These are phyloP conservation scores for Phortica okadai DNA, from an alignment of 2,888 invertebrate species.

Conservation along the genomic window DNA sequence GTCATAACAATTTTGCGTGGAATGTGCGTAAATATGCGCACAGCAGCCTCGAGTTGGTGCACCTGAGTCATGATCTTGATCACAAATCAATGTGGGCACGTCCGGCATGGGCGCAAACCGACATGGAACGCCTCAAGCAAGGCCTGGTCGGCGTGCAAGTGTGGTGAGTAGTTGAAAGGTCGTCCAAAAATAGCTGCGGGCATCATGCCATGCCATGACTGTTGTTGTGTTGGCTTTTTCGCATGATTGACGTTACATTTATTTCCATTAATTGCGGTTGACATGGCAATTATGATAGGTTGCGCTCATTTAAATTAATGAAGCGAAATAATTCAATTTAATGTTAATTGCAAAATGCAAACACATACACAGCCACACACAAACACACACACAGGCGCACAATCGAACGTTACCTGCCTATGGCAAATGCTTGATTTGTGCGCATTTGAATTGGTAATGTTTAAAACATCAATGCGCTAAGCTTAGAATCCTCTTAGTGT, in stretches of 20 bases:
- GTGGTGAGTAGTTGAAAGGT: constrained; percentile 78
- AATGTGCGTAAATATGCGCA: constrained; percentile 92
- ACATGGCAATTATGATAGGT: constrained; percentile 5
- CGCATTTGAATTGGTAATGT: too few relatives aligned
- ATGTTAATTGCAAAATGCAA: not conserved
- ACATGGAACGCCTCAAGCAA: constrained; percentile 88
- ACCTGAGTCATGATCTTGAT: constrained; percentile 72
- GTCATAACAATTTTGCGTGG: constrained; percentile 93
- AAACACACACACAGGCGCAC: too few relatives aligned
- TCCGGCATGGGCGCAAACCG: constrained; percentile 94
- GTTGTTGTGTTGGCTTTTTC: too few relatives aligned
- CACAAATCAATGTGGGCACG: constrained; percentile 86
- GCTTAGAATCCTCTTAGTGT: too few relatives aligned
- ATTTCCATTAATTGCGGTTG: constrained; percentile 4
- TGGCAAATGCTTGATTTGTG: too few relatives aligned
- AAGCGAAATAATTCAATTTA: not conserved
- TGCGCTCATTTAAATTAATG: not conserved
- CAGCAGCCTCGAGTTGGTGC: constrained; percentile 81
- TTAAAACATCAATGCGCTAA: too few relatives aligned
- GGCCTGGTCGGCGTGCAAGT: constrained; percentile 94
- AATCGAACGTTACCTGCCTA: too few relatives aligned
- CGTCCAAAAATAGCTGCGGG: not conserved
- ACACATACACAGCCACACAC: not conserved
- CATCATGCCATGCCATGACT: too few relatives aligned
- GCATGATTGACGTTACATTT: too few relatives aligned